Base-by-base conservation (phyloP, 1,140 invertebrate genomes). In the Drosophila nikananu region DNA sequence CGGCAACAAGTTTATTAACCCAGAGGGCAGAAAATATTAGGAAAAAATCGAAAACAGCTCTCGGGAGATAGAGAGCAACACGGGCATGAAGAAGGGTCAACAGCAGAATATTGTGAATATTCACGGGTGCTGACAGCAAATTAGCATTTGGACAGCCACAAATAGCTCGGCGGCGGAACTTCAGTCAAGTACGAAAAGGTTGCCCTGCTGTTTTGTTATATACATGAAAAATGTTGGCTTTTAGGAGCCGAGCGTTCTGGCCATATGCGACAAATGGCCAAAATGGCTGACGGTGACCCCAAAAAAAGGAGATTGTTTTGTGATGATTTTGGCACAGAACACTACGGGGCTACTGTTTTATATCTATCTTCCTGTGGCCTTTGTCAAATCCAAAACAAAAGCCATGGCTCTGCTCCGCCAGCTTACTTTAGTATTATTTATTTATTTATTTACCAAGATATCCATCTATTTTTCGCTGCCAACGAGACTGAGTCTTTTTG, bases 1-100 rank as follows among this genome's bases (percentile, higher is more conserved):
- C 30, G 66, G 73, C 65, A 79, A 86, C 83, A 86, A 87, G 83
- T 83, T 86, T 86, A 83, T 87, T 87, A 80, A 86, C 83, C 83
- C 71, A 73, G 27, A n/a, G 63, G 48, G 46, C 59, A 58, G 25
- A 70, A 57, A 57, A 55, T 58, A 71, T 79, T 72, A 73, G 67
- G 37, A 51, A 44, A 76, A 41, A 39, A 27, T 55, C 21, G 19
- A 58, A 35, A 62, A 54, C 23, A 35, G 19, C 30, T 54, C 30
- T 54, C 52, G 30, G 30, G 8, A n/a, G 21, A 39, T 57, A 39
- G 21, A 57, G 54, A 57, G 49, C 52, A 41, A 54, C 58, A 55
- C 54, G 52, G 54, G 37, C 62, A 70, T 59, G 48, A 41, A 27
- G 63, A 82, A 65, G 80, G 68, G 66, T 83, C 71, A 60, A 72